These are phyloP conservation scores for Uromys caudimaculatus DNA, from an alignment of 2,797 vertebrate genomes.

Conservation along the genomic window DNA sequence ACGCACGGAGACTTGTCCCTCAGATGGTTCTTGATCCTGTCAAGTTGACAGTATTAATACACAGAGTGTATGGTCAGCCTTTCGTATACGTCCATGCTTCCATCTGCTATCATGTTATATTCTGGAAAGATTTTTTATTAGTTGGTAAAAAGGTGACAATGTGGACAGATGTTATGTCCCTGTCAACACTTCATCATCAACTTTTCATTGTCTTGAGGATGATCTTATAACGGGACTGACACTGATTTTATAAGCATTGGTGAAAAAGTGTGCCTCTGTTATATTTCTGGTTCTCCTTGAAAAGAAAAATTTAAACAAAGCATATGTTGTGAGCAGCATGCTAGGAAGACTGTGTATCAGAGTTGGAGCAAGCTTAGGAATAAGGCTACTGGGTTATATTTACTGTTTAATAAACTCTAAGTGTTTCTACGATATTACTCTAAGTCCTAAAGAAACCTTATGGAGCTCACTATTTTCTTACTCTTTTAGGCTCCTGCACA, in stretches of 20 bases:
- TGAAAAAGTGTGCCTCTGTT: background rate
- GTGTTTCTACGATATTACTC: constrained; percentile 4
- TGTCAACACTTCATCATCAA: constrained; percentile 34
- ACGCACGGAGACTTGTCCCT: background rate
- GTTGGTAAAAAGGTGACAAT: constrained; percentile 59
- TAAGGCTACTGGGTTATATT: background rate
- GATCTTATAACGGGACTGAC: background rate
- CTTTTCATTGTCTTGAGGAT: background rate
- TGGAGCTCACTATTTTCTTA: background rate
- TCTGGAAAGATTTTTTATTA: constrained; percentile 75
- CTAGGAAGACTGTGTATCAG: background rate
- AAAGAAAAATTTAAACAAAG: constrained; percentile 46
- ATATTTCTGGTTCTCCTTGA: background rate
- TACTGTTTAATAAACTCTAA: background rate
- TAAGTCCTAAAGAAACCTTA: background rate
- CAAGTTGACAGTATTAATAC: background rate
- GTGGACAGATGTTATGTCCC: constrained; percentile 56
- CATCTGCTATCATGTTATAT: constrained; percentile 61
- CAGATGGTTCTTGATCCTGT: background rate
- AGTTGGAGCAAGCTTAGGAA: background rate
- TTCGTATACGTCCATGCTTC: constrained; percentile 77
- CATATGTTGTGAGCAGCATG: background rate
- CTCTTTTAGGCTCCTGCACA: background rate
- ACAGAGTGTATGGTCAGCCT: constrained; percentile 67
- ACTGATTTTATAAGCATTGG: constrained; percentile 44